A percentile compares a stretch with the other conserved stretches of the same genome.
Evolutionary conservation across 2,888 invertebrate genomes (phyloP).

Genomic region (Lysandra bellargus): DNA sequence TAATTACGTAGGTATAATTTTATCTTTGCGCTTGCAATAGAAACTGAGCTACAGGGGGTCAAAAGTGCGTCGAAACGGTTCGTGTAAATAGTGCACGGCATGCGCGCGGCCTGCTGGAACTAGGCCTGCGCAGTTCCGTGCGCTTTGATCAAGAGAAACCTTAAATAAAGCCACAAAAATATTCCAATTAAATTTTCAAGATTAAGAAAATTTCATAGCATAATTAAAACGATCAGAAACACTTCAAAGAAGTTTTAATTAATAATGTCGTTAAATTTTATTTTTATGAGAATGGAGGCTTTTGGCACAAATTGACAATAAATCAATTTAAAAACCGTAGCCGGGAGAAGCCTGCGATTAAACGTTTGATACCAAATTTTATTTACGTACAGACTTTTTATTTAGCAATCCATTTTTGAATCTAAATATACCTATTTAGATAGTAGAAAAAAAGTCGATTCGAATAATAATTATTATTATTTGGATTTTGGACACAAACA

Average conservation of each 20-base stretch:
- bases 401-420: too few species aligned
- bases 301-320: slow-evolving; percentile 6
- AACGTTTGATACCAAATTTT: not conserved
- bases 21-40: too few species aligned
- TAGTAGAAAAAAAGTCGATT: too few species aligned
- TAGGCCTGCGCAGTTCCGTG: too few species aligned
- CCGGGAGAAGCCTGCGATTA: not conserved
- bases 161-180: not conserved
- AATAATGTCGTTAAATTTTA: slow-evolving; percentile 21
- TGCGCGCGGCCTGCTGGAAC: too few species aligned
- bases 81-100: too few species aligned
- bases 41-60: too few species aligned
- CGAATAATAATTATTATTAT: not conserved
- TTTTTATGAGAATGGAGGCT: not conserved
- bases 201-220: not conserved
- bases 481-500: not conserved
- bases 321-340: slow-evolving; percentile 14
- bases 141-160: not conserved
- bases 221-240: slow-evolving; percentile 20
- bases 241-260: slow-evolving; percentile 18
- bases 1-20: too few species aligned
- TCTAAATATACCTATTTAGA: too few species aligned
- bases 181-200: not conserved
- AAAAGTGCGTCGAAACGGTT: too few species aligned
- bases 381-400: not conserved